A percentile compares a stretch with the other conserved stretches of the same genome.
Evolutionary conservation across 2,113 vertebrate species (phyloP).

Genomic region (Syrmaticus mikado): DNA sequence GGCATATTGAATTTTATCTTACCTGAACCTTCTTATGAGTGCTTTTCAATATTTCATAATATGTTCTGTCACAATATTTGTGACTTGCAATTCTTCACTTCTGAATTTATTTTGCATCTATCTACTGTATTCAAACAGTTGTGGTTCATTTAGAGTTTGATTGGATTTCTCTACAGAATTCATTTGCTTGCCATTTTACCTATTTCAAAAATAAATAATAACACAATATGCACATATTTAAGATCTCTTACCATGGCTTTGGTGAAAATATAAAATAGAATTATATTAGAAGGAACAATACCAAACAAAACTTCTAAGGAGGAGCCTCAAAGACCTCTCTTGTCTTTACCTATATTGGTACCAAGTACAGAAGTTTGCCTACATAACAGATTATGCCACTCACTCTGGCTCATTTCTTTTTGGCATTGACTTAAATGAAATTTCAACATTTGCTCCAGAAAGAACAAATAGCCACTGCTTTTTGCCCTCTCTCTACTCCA

Average conservation of each 20-base stretch:
- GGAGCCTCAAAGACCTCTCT: not conserved
- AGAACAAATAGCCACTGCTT: fast-evolving
- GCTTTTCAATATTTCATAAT: not conserved
- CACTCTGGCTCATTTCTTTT: not conserved
- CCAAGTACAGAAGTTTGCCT: not conserved
- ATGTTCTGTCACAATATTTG: not conserved
- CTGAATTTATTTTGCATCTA: not conserved
- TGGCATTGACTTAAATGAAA: fast-evolving
- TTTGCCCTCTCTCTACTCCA: not conserved
- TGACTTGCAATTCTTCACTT: not conserved
- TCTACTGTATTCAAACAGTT: not conserved
- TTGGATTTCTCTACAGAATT: not conserved
- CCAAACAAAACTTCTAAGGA: not conserved
- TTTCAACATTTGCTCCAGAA: not conserved
- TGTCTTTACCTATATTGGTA: not conserved
- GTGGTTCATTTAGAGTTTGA: not conserved
- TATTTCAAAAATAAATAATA: not conserved
- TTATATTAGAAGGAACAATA: not conserved
- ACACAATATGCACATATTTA: not conserved
- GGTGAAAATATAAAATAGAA: not conserved
- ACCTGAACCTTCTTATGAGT: not conserved
- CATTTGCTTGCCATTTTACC: not conserved
- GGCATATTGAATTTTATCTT: not conserved
- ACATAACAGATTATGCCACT: not conserved
- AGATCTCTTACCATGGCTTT: not conserved